Percentiles rank a stretch among this genome's conserved stretches.
Evolutionary conservation across 2,888 invertebrate species (phyloP).

Genomic region (Anthophora plumipes): DNA sequence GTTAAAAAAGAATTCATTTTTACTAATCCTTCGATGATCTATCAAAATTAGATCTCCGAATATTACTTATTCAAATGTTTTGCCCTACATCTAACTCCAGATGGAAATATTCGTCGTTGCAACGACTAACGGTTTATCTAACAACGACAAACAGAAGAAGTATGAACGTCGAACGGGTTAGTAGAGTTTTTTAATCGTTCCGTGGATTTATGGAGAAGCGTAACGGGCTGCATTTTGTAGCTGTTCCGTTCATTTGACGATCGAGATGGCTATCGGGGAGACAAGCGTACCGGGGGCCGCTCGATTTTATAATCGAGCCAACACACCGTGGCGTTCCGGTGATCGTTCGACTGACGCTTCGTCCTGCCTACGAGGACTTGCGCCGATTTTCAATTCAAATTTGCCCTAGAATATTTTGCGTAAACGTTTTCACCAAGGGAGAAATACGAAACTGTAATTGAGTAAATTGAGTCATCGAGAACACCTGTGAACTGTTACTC

Average conservation of each 20-base stretch:
- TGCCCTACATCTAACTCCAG: too few species aligned
- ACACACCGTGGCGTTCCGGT: slow-evolving; percentile 29
- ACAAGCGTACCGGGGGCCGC: slow-evolving; percentile 31
- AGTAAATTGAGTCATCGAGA: not conserved
- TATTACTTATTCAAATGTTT: too few species aligned
- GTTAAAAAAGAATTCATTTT: too few species aligned
- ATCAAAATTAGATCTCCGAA: too few species aligned
- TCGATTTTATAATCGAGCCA: slow-evolving; percentile 41
- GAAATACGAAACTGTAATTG: not conserved
- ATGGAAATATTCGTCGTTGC: too few species aligned
- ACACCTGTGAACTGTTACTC: too few species aligned
- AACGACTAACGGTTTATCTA: too few species aligned
- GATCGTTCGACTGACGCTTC: slow-evolving; percentile 33
- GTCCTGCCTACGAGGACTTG: slow-evolving; percentile 26
- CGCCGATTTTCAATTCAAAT: slow-evolving; percentile 22
- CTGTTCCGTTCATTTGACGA: slow-evolving; percentile 33
- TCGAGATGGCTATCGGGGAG: slow-evolving; percentile 34
- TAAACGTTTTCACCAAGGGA: not conserved
- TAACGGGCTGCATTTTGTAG: slow-evolving; percentile 11
- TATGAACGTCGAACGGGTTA: not conserved
- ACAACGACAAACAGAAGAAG: not conserved
- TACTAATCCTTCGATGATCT: too few species aligned
- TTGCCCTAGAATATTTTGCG: not conserved
- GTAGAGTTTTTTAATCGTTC: slow-evolving; percentile 4
- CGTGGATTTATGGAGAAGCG: slow-evolving; percentile 9